Base-by-base conservation (phyloP, 2,888 invertebrate species). In the Margaritifera margaritifera region DNA sequence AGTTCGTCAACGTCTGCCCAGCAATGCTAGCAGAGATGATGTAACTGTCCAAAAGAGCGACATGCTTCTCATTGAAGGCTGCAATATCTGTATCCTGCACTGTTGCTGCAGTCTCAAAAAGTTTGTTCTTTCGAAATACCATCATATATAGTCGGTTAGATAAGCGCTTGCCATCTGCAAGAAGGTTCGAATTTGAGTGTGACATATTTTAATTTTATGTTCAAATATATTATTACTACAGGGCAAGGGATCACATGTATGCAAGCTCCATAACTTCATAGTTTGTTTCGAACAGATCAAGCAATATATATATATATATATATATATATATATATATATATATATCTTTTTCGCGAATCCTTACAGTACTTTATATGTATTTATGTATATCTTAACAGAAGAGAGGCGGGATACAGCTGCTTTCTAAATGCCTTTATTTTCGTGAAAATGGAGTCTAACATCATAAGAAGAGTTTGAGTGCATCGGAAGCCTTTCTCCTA, bases 11-110 rank as follows among this genome's bases (percentile, higher is more conserved):
- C 61, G 75, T 78, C 57, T 74, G 75, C 6, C 83, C 83, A 2
- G 80, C 82, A 11, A 86, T 80, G 61, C 82, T 82, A 20, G 85
- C 86, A 18, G 86, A 84, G 52, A 86, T 83, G 60, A 86, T 72
- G 64, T 80, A 82, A 69, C 84, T 84, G 76, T 85, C 84, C 19
- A 85, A 64, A 11, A 68, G 62, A 8, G 76, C 69, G 19, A 76
- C 62, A 25, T 80, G 75, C 6, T 72, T 55, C 18, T 66, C 66
- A 18, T 63, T 70, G 22, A 69, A 67, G 2, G 69, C 67, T 6
- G 65, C 62, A 3, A 52, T 54, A 51, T 55, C 57, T 22, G 66
- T 67, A 2, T 64, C 69, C 15, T 56, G 57, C 3, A 69, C 68
- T 1, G 56, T 42, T 5, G 67, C 56, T 3, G 75, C 70, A 20